Percentiles rank a stretch among this genome's conserved stretches.
Evolutionary conservation across 2,888 invertebrate genomes (phyloP).

Genomic region (Dynastes grantii): DNA sequence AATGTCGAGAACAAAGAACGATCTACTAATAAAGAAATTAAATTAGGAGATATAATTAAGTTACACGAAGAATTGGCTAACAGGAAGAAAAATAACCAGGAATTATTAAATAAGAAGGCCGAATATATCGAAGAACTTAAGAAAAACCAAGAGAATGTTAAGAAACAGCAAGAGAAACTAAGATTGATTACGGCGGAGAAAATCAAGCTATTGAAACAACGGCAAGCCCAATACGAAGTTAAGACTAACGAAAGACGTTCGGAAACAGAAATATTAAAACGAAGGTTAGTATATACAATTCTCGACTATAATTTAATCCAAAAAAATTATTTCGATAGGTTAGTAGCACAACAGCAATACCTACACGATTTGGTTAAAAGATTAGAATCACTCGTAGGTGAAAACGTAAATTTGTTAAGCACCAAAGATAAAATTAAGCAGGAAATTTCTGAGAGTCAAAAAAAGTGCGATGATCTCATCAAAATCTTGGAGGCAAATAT

Average conservation of each 20-base stretch:
- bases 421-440: not conserved
- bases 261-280: not conserved
- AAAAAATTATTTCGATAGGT: not conserved
- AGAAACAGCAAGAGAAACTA: too few species aligned
- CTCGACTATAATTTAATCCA: too few species aligned
- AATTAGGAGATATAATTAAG: not conserved
- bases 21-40: not conserved
- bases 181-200: not conserved
- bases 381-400: not conserved
- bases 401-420: not conserved
- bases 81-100: too few species aligned
- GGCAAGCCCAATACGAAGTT: not conserved
- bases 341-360: not conserved
- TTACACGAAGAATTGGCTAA: not conserved
- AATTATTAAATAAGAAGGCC: not conserved
- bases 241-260: not conserved
- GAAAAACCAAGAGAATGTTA: not conserved
- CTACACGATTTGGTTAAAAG: constrained; percentile 1
- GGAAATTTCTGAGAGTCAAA: not conserved
- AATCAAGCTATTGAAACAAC: not conserved
- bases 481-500: not conserved
- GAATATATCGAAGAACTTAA: not conserved
- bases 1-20: not conserved
- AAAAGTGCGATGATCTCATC: not conserved
- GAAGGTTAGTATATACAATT: not conserved